Evolutionary conservation across 53 echinoderm and acorn worm species (phyloP).

Genomic region (Stichopus horrens): DNA sequence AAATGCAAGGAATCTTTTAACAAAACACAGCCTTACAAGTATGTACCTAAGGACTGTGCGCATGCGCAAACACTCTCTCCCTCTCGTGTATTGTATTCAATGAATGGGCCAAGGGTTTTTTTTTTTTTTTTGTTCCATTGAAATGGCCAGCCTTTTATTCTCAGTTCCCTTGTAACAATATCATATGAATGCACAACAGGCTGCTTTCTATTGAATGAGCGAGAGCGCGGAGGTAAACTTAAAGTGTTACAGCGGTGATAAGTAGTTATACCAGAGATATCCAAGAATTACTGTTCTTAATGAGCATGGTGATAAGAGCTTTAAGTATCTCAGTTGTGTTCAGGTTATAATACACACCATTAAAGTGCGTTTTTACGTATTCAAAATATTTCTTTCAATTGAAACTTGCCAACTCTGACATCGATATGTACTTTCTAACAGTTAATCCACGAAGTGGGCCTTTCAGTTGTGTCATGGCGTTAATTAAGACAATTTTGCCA

Average conservation of each 20-base stretch:
- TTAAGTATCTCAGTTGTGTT: background rate
- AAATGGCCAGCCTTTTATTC: slow-evolving; percentile 19
- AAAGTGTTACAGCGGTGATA: slow-evolving; percentile 33
- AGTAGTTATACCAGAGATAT: background rate
- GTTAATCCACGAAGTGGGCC: background rate
- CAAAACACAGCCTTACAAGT: slow-evolving; percentile 24
- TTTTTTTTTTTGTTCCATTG: slow-evolving; percentile 2
- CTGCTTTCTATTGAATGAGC: slow-evolving; percentile 11
- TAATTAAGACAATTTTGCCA: slow-evolving; percentile 38
- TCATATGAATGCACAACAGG: slow-evolving; percentile 20
- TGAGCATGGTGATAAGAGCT: background rate
- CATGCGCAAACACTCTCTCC: slow-evolving; percentile 16
- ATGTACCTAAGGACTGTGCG: slow-evolving; percentile 41
- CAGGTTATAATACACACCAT: slow-evolving; percentile 9
- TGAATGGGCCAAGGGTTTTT: slow-evolving; percentile 33
- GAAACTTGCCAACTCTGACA: background rate
- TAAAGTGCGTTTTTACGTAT: background rate
- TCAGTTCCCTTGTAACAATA: slow-evolving; percentile 28
- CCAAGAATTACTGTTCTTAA: too few species aligned
- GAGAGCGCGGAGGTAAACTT: slow-evolving; percentile 14
- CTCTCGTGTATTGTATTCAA: slow-evolving; percentile 15
- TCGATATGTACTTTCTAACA: background rate
- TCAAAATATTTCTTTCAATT: background rate
- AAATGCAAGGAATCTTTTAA: slow-evolving; percentile 21
- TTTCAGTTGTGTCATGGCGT: slow-evolving; percentile 5